Base-by-base conservation (phyloP, 2,797 vertebrate genomes). In the Euphonia xanthogaster region DNA sequence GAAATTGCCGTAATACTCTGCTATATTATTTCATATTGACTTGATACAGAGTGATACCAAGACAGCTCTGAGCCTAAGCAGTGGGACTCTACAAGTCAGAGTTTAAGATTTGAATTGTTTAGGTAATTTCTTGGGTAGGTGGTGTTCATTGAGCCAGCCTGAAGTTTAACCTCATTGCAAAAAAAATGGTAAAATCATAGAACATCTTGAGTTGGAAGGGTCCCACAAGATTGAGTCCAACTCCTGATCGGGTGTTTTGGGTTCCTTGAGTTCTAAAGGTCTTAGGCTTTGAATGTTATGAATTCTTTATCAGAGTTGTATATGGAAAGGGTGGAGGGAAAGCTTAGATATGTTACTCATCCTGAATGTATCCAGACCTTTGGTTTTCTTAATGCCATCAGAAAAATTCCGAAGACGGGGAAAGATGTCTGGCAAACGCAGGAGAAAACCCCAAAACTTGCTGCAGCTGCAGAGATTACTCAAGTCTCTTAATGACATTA, bases 221-320 rank as follows among this genome's bases (percentile, higher is more conserved):
- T 40, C 30, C 30, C 51, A 27, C 39, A 40, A 55, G 39, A 33
- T 47, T 0, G 3, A 62, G 42, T 50, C 71, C 17, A 33, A 1
- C 16, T 61, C 47, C 42, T 8, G 2, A 5, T 51, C 0, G 0
- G 28, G 6, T 74, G 51, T 54, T 57, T 83, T 53, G 12, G 21
- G 6, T 53, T 58, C 28, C 14, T 90, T 37, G 39, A 40, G 28
- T 75, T 47, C 21, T 55, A 22, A 48, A 50, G 18, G 21, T 86
- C 12, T 48, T 63, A 5, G 3, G 33, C 23, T 51, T 93, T 39
- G 47, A 24, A 47, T 37, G 67, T 78, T 48, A 31, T 11, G 2
- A 58, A 15, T 78, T 2, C 9, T 50, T 54, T 42, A 7, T 44
- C 14, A 28, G 51, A 77, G 14, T 42, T 3, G 2, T 45, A 3